Evolutionary conservation across 2,113 vertebrate species (phyloP).

Genomic region (Labrus mixtus): DNA sequence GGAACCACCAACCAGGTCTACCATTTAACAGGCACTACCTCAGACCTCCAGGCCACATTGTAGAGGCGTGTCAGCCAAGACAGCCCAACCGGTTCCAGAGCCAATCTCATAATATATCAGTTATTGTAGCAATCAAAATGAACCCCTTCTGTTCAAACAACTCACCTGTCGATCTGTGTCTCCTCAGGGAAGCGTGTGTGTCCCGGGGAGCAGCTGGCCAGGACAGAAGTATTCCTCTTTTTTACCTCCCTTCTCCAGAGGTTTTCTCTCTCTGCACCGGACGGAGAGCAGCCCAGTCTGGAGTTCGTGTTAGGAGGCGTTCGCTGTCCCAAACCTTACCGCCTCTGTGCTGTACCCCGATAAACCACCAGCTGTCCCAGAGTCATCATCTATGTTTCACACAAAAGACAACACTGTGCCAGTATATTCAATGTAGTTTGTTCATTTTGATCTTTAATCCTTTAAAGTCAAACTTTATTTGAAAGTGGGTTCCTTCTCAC

Average conservation of each 20-base stretch:
- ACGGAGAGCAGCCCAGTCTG: conserved; percentile 68
- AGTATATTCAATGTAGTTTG: too few relatives aligned
- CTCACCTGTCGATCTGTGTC: background rate
- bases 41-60: too few relatives aligned
- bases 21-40: too few relatives aligned
- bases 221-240: conserved; percentile 88
- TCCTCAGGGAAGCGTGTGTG: conserved; percentile 84
- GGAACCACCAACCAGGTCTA: too few relatives aligned
- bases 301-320: conserved; percentile 58
- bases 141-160: background rate
- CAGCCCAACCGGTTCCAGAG: too few relatives aligned
- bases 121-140: too few relatives aligned
- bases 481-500: too few relatives aligned
- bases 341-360: conserved; percentile 53
- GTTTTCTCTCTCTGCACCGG: conserved; percentile 68
- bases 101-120: too few relatives aligned
- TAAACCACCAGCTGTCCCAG: conserved; percentile 19
- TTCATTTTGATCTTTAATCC: too few relatives aligned
- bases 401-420: background rate
- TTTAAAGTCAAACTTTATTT: too few relatives aligned
- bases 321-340: conserved; percentile 58
- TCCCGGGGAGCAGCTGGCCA: conserved; percentile 86
- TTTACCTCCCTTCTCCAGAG: conserved; percentile 84
- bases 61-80: too few relatives aligned
- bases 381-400: background rate